Evolutionary conservation across 2,113 vertebrate genomes (phyloP), one percentile per base, ranked within the genome.

Genomic region (Antechinus stuartii): DNA sequence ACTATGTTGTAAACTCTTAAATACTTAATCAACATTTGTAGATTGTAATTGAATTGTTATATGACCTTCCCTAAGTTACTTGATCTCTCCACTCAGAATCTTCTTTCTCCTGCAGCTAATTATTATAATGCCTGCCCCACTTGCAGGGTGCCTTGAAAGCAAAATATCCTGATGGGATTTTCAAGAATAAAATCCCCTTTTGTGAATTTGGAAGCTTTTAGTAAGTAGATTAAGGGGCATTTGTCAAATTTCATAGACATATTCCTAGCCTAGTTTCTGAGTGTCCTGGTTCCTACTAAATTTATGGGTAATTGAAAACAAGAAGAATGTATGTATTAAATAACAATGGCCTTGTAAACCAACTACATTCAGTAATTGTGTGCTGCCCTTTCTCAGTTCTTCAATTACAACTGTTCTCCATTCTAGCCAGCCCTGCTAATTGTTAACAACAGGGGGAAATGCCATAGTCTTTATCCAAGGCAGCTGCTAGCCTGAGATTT

Each of bases 261-360:
- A 61, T 53, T 50, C 26, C 68, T 42, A 84, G 30, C 42, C 68
- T 84, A 22, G 35, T 42, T 84, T n/a, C 68, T 22, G 68, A 26
- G 6, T 42, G 19, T 84, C 68, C n/a, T 84, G 68, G 16, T 84
- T 19, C 19, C 68, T 42, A 42, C 16, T 84, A 84, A 84, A 84
- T 84, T 23, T 84, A 93, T 56, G 54, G 89, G 53, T 55, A 11
- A 49, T 84, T 76, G 91, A 50, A 25, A 68, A 30, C 26, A 50
- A 84, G 68, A 42, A 95, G 92, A 93, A 90, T 55, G 42, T 93
- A 30, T 93, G 56, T 93, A 3, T 57, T 54, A 95, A 93, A 11
- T 24, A 57, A 56, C 19, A 27, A n/a, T 27, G 90, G 14, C 35
- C 91, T 93, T 93, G n/a, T 91, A 92, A 95, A 57, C n/a, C 52